phyloP scores from a whole-genome alignment of 2,888 invertebrate species.

The Flabesymbios commensalis region DNA sequence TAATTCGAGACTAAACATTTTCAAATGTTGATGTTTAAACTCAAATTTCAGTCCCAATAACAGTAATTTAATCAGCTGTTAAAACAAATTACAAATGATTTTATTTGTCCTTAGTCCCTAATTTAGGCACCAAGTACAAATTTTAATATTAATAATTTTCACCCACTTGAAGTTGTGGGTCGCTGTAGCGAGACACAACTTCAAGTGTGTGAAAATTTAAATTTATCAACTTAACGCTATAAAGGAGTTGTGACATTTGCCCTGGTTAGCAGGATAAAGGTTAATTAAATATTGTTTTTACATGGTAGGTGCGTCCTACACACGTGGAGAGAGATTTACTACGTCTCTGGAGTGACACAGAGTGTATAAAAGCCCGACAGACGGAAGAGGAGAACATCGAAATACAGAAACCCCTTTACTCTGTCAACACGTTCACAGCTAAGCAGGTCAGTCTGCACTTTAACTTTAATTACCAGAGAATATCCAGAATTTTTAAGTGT shows the following conservation, averaged over 20 bases:
- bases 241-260: neutral
- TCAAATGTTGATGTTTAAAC: too few relatives aligned
- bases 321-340: constrained; percentile 55
- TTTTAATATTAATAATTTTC: too few relatives aligned
- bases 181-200: too few relatives aligned
- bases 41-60: too few relatives aligned
- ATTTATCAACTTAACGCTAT: too few relatives aligned
- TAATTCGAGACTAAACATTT: too few relatives aligned
- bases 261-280: neutral
- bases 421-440: constrained; percentile 47
- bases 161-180: too few relatives aligned
- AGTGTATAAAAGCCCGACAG: constrained; percentile 46
- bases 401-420: constrained; percentile 50
- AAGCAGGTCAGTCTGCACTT: constrained; percentile 42
- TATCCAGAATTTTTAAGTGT: neutral
- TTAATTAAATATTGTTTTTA: neutral
- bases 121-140: too few relatives aligned
- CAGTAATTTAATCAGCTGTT: too few relatives aligned
- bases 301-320: constrained; percentile 51
- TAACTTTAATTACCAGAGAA: neutral
- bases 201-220: too few relatives aligned
- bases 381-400: constrained; percentile 41
- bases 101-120: too few relatives aligned
- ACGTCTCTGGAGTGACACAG: constrained; percentile 50
- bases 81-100: too few relatives aligned